Conservation (phyloP, 2,113 vertebrate species). For the Ochotona curzoniae region DNA sequence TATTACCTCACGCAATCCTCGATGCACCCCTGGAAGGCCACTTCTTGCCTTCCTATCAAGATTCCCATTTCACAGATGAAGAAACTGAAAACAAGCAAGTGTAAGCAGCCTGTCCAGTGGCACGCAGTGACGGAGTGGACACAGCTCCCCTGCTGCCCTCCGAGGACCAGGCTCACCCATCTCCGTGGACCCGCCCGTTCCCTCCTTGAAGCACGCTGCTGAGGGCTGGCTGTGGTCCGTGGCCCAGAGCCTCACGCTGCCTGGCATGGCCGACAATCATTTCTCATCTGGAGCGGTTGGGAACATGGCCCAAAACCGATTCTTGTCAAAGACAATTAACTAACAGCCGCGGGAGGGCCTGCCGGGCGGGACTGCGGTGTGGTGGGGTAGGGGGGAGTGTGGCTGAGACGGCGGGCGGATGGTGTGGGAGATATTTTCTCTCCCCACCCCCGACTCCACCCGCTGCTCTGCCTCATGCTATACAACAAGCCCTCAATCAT, state of each 20-base stretch:
- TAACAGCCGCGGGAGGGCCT: background rate
- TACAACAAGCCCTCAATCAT: conserved; percentile 76
- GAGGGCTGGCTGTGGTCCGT: background rate
- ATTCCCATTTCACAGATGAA: background rate
- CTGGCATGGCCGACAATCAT: conserved; percentile 26
- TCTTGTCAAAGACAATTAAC: conserved; percentile 69
- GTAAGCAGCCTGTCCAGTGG: background rate
- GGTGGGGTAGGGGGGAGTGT: background rate
- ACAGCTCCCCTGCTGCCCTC: background rate
- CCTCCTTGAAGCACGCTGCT: background rate
- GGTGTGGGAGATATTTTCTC: conserved; percentile 63
- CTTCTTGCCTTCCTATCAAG: background rate
- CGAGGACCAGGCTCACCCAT: fast-evolving
- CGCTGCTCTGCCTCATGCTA: background rate
- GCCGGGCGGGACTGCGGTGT: background rate
- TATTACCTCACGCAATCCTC: background rate
- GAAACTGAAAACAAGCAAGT: background rate
- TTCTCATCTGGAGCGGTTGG: conserved; percentile 23
- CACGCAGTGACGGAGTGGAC: background rate
- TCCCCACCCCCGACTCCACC: background rate
- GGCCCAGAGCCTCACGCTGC: background rate
- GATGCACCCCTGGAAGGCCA: background rate
- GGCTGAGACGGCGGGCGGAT: conserved; percentile 56
- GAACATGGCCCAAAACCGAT: conserved; percentile 39
- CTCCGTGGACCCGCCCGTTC: fast-evolving